Evolutionary conservation across 2,113 vertebrate species (phyloP).

Genomic region (Gymnorhina tibicen): DNA sequence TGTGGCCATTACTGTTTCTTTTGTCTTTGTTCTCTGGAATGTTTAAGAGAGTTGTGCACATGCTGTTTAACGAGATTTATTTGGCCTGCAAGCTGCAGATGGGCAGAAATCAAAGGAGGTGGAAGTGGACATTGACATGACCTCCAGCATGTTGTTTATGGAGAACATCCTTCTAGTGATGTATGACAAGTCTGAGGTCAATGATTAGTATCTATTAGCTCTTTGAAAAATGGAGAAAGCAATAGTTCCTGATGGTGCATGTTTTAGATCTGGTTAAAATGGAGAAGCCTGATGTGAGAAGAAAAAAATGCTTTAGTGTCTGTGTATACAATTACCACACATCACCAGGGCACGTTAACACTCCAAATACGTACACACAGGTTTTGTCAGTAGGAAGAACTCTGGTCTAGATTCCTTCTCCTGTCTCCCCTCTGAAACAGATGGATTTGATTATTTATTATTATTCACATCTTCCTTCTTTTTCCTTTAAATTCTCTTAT

Average conservation of each 20-base stretch:
- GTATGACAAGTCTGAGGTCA: conserved; percentile 64
- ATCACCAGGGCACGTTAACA: not conserved
- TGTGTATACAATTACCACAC: not conserved
- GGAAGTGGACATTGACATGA: conserved; percentile 66
- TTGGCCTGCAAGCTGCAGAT: conserved; percentile 63
- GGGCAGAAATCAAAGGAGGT: conserved; percentile 69
- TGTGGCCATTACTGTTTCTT: conserved; percentile 41
- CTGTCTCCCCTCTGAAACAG: not conserved
- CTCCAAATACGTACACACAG: not conserved
- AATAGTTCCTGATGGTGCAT: conserved; percentile 62
- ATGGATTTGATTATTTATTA: conserved; percentile 52
- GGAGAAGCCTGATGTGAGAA: conserved; percentile 4
- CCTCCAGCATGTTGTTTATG: conserved; percentile 63
- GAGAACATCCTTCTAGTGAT: conserved; percentile 65
- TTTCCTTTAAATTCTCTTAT: not conserved
- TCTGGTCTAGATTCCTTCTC: not conserved
- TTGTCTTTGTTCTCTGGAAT: conserved; percentile 67
- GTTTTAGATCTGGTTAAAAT: conserved; percentile 45
- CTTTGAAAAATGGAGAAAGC: conserved; percentile 62
- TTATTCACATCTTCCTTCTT: conserved; percentile 16
- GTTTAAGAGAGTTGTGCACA: conserved; percentile 63
- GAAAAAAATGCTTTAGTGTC: not conserved
- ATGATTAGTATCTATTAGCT: conserved; percentile 64
- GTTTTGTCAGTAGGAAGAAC: not conserved
- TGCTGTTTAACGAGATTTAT: conserved; percentile 68